These are phyloP conservation scores for Globodera rostochiensis DNA, from an alignment of 1,140 invertebrate genomes.

Conservation along the genomic window DNA sequence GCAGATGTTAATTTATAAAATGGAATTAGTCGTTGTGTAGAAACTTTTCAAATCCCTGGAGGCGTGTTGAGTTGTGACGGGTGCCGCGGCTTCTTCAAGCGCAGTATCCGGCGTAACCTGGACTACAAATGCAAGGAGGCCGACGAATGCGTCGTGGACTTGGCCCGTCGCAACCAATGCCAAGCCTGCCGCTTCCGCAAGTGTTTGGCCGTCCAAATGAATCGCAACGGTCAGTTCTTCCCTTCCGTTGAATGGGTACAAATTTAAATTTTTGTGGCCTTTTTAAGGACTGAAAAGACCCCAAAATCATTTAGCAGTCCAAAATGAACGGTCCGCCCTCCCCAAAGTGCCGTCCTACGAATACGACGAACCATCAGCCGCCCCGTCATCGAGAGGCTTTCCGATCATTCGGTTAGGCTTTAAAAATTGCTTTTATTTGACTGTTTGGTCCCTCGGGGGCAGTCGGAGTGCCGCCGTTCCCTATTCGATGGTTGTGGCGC, in stretches of 20 bases:
- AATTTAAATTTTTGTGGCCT: neutral
- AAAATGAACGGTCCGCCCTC: constrained; percentile 50
- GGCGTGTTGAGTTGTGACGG: constrained; percentile 57
- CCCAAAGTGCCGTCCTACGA: constrained; percentile 9
- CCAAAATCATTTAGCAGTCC: constrained; percentile 44
- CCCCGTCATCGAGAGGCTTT: neutral
- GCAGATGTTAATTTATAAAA: neutral
- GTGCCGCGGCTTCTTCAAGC: constrained; percentile 58
- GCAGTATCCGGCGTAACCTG: constrained; percentile 46
- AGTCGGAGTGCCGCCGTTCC: constrained; percentile 21
- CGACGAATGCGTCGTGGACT: constrained; percentile 84
- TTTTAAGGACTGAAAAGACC: neutral
- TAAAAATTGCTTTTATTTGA: neutral
- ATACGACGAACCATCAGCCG: neutral
- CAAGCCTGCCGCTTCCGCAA: constrained; percentile 90
- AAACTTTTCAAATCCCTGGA: constrained; percentile 30
- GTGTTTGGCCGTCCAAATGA: constrained; percentile 90
- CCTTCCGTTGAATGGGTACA: constrained; percentile 13
- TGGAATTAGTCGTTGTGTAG: neutral
- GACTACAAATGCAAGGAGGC: constrained; percentile 81
- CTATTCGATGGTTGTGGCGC: constrained; percentile 46
- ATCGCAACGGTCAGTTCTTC: constrained; percentile 78
- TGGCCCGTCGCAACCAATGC: constrained; percentile 87
- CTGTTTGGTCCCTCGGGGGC: no score
- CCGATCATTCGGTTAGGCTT: neutral